Evolutionary conservation across 2,113 vertebrate genomes (phyloP).

Genomic region (Campylomormyrus tamandua): DNA sequence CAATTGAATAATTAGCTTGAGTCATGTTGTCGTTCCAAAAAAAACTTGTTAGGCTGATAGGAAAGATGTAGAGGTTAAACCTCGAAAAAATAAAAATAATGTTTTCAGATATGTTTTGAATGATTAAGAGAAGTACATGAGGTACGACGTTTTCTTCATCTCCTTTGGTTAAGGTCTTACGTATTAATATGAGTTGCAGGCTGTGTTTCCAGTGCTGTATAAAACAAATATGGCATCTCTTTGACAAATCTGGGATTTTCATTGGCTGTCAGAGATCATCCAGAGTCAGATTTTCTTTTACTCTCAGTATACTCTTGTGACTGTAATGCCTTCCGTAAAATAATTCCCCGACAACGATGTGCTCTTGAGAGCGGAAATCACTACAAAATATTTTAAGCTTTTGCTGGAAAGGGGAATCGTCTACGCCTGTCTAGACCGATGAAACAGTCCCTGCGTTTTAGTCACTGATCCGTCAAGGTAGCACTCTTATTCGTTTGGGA

Average conservation of each 20-base stretch:
- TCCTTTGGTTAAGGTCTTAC: constrained; percentile 7
- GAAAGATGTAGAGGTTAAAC: neutral
- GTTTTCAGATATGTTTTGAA: neutral
- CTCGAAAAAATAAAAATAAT: neutral
- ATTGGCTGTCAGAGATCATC: constrained; percentile 2
- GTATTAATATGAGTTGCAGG: constrained; percentile 24
- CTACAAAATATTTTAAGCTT: constrained; percentile 11
- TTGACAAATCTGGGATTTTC: constrained; percentile 30
- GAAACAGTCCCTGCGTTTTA: constrained; percentile 11
- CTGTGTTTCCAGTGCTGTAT: constrained; percentile 31
- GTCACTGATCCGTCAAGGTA: neutral
- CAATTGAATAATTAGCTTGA: neutral
- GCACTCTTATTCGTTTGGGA: neutral
- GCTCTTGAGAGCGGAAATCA: constrained; percentile 25
- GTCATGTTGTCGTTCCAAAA: neutral
- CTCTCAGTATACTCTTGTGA: neutral
- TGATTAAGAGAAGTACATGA: neutral
- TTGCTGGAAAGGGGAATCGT: neutral
- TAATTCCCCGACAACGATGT: constrained; percentile 19
- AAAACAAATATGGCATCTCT: constrained; percentile 33
- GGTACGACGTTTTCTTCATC: neutral
- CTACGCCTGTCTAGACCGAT: constrained; percentile 11
- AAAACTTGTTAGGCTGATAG: neutral
- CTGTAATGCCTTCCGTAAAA: neutral
- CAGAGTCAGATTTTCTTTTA: neutral